Evolutionary conservation across 1,140 invertebrate species (phyloP), one percentile per base, ranked within the genome.

Genomic region (Diuraphis noxia): DNA sequence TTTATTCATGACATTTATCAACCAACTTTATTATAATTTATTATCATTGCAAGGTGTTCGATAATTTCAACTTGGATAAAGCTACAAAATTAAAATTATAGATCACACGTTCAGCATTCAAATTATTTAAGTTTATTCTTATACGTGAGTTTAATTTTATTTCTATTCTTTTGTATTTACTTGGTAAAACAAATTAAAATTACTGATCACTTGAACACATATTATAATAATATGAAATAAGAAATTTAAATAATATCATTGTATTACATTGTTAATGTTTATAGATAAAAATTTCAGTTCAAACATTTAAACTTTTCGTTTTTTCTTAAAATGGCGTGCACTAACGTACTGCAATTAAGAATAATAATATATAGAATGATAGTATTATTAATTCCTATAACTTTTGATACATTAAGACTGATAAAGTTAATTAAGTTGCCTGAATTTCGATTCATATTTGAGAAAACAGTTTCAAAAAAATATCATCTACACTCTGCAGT

Each of bases 1-100:
- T n/a, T 72, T 72, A 72, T 72, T 72, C 56, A n/a, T 72, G 56
- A 72, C 56, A 72, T 72, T 72, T n/a, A 72, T 72, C 13, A n/a
- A 72, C 56, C 17, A 4, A 72, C 13, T 72, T 72, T 17, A n/a
- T 72, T n/a, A 63, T 63, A 63, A 63, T 63, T n/a, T 63, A 63
- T n/a, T n/a, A n/a, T 72, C 13, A 72, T 72, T 72, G 17, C 56
- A 72, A n/a, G 10, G 30, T n/a, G 56, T 72, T 72, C 56, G 5
- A 72, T 72, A 72, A 17, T n/a, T 72, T 72, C 5, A n/a, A n/a
- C 56, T 72, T 2, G 56, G 34, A 72, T n/a, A n/a, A 30, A 72
- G 30, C 30, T 72, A 72, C 30, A 72, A 2, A 72, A 72, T n/a
- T 72, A 72, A 72, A 72, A 72, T n/a, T n/a, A n/a, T 72, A 72